A percentile compares a stretch with the other conserved stretches of the same genome.
These are phyloP conservation scores for Muricea muricata DNA, from an alignment of 92 coral and sea anemone species.

Conservation along the genomic window DNA sequence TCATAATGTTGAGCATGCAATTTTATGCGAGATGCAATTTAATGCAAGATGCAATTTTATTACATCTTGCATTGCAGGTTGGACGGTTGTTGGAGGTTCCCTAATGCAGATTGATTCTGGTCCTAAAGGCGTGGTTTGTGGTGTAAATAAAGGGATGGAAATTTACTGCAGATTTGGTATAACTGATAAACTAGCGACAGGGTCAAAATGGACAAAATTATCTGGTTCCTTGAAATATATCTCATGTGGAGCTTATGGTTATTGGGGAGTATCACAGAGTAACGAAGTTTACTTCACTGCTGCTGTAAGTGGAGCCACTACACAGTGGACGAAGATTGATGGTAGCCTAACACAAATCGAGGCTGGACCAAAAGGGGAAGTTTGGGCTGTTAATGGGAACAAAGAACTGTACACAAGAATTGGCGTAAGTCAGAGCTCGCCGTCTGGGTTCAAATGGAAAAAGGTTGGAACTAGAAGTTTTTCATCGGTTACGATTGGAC, in stretches of 20 bases:
- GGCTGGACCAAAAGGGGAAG: background rate
- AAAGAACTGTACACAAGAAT: background rate
- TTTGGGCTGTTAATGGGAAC: background rate
- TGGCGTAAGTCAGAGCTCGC: background rate
- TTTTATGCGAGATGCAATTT: no score
- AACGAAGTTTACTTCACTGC: no score
- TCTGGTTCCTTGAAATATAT: no score
- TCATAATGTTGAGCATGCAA: no score
- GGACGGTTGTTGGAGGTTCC: background rate
- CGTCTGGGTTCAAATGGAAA: background rate
- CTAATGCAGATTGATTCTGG: slow-evolving; percentile 52
- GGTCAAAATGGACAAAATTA: slow-evolving; percentile 32
- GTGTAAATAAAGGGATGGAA: slow-evolving; percentile 17
- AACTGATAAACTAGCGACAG: slow-evolving; percentile 21
- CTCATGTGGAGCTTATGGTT: no score
- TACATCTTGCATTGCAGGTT: background rate
- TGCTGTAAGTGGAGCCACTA: background rate
- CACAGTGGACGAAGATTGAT: background rate
- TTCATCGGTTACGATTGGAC: background rate
- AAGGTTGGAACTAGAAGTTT: background rate
- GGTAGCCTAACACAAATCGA: no score
- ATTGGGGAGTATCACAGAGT: no score
- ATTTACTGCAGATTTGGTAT: slow-evolving; percentile 51
- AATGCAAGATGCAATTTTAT: no score
- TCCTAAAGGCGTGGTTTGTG: slow-evolving; percentile 50